phyloP scores from a whole-genome alignment of 2,888 invertebrate genomes.

The Eilema caniola region DNA sequence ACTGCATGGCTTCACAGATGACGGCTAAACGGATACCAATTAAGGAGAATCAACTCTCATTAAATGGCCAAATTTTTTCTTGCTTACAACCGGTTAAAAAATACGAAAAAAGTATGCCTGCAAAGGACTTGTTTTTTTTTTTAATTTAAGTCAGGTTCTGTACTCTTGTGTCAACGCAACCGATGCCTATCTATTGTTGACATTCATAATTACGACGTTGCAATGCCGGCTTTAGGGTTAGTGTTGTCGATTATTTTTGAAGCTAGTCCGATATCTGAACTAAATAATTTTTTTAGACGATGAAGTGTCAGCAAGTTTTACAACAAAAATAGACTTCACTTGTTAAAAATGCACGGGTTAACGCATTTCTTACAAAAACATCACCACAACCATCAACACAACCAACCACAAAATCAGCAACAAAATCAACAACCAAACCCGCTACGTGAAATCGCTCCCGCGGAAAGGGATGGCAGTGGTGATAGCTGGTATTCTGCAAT shows the following conservation, averaged over 20 bases:
- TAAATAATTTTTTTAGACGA: conserved; percentile 26
- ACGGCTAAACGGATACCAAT: background rate
- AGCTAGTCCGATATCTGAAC: conserved; percentile 55
- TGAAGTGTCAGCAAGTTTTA: conserved; percentile 30
- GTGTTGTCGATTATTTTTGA: conserved; percentile 19
- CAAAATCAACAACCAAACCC: conserved; percentile 27
- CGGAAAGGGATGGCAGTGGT: conserved; percentile 76
- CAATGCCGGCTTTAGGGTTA: conserved; percentile 5
- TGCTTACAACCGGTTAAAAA: background rate
- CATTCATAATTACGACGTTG: conserved; percentile 1
- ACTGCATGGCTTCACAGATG: background rate
- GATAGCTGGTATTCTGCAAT: conserved; percentile 81
- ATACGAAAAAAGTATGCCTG: background rate
- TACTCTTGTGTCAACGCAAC: background rate
- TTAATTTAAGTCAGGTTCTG: background rate
- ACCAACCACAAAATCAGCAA: background rate
- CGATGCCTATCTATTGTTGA: background rate
- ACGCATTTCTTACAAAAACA: conserved; percentile 78
- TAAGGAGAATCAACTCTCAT: background rate
- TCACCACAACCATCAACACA: conserved; percentile 49
- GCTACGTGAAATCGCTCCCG: conserved; percentile 68
- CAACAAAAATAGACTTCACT: conserved; percentile 35
- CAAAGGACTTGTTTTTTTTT: background rate
- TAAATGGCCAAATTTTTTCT: background rate
- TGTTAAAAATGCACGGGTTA: conserved; percentile 79